These are phyloP conservation scores for Lepidochitona cinerea DNA, from an alignment of 2,888 invertebrate species.

Conservation along the genomic window DNA sequence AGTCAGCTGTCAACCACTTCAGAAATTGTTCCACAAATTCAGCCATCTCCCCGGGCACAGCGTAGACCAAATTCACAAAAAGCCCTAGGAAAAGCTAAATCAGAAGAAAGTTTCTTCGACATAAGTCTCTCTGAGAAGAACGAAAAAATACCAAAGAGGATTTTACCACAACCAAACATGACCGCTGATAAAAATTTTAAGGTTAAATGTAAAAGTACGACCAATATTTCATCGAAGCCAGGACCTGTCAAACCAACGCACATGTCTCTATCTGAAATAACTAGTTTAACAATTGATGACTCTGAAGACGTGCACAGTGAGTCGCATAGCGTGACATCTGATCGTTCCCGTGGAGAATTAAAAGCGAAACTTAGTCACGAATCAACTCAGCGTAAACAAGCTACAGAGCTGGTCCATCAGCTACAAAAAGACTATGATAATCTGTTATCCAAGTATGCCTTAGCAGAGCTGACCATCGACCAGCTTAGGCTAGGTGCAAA, in stretches of 20 bases:
- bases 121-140: slow-evolving; percentile 9
- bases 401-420: slow-evolving; percentile 62
- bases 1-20: slow-evolving; percentile 32
- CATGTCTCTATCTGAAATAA: slow-evolving; percentile 48
- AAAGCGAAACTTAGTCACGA: slow-evolving; percentile 55
- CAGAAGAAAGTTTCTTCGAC: slow-evolving; percentile 57
- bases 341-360: slow-evolving; percentile 49
- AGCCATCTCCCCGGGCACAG: slow-evolving; percentile 26
- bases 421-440: slow-evolving; percentile 67
- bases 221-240: slow-evolving; percentile 38
- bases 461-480: slow-evolving; percentile 70
- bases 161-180: slow-evolving; percentile 47
- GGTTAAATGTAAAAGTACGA: slow-evolving; percentile 55
- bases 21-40: slow-evolving; percentile 32
- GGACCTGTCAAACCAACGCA: slow-evolving; percentile 59
- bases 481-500: slow-evolving; percentile 67
- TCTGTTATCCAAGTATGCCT: slow-evolving; percentile 68
- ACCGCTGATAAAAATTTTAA: slow-evolving; percentile 36
- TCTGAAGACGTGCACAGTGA: not conserved
- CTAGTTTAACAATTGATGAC: slow-evolving; percentile 40
- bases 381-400: slow-evolving; percentile 56
- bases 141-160: slow-evolving; percentile 44
- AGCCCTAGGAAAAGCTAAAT: slow-evolving; percentile 34
- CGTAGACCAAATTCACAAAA: not conserved
- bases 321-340: slow-evolving; percentile 7